Conservation (phyloP, 1,140 invertebrate species). For the Macrostomum lignano region DNA sequence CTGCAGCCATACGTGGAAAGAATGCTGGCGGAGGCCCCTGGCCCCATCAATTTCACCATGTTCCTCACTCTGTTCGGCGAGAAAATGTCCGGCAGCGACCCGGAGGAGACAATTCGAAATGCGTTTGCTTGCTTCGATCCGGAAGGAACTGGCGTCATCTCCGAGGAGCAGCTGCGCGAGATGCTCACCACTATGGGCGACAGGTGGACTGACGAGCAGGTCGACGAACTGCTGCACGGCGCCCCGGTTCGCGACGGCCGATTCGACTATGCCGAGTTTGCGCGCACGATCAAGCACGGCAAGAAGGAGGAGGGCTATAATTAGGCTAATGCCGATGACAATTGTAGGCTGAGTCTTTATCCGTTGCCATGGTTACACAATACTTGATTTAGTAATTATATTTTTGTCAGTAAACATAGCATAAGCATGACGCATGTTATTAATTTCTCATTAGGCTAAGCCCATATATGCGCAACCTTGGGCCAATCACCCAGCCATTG, state of each 20-base stretch:
- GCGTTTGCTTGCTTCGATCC: constrained; percentile 37
- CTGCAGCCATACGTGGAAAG: constrained; percentile 31
- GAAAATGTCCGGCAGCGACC: constrained; percentile 35
- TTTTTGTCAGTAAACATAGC: too few relatives aligned
- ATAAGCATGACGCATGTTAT: too few relatives aligned
- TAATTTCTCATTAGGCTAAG: too few relatives aligned
- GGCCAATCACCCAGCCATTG: too few relatives aligned
- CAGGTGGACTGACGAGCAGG: constrained; percentile 69
- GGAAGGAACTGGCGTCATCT: constrained; percentile 36
- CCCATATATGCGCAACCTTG: too few relatives aligned
- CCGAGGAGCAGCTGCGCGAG: constrained; percentile 69
- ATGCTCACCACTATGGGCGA: constrained; percentile 86
- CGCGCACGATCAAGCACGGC: constrained; percentile 31
- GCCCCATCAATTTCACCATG: constrained; percentile 37
- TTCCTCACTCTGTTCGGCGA: constrained; percentile 37
- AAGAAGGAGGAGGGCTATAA: constrained; percentile 18
- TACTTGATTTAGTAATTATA: too few relatives aligned
- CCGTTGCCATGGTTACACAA: too few relatives aligned
- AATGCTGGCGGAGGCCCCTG: constrained; percentile 35
- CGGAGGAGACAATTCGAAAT: constrained; percentile 36
- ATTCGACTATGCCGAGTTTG: constrained; percentile 95
- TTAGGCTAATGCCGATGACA: too few relatives aligned
- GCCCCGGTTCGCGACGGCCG: constrained; percentile 76
- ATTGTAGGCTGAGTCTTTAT: too few relatives aligned
- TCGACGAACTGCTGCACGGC: constrained; percentile 87